Base-by-base conservation (phyloP, 1,140 invertebrate genomes). In the Arion vulgaris region DNA sequence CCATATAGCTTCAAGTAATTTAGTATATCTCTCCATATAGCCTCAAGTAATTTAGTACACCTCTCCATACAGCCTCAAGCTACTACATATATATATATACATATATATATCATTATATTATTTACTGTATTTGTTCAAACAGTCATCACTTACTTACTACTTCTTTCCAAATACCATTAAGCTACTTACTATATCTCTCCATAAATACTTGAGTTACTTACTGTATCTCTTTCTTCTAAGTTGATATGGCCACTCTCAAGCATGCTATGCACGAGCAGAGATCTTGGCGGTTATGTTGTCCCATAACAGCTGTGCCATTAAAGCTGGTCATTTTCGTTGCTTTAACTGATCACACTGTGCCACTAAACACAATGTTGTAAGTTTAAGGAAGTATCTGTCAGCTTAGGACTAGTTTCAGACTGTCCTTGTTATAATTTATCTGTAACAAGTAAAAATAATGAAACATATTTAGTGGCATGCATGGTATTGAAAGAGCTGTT, bases 161-260 rank as follows among this genome's bases (percentile, higher is more conserved):
- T n/a, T n/a, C n/a, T n/a, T n/a, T n/a, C n/a, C n/a, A n/a, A n/a
- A n/a, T n/a, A n/a, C n/a, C n/a, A n/a, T n/a, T n/a, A n/a, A n/a
- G n/a, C n/a, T n/a, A n/a, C n/a, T n/a, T n/a, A n/a, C n/a, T n/a
- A n/a, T n/a, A n/a, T n/a, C n/a, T n/a, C n/a, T n/a, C n/a, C n/a
- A n/a, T n/a, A n/a, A n/a, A n/a, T n/a, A n/a, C n/a, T n/a, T n/a
- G n/a, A 36, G 23, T 26, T 26, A 51, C 90, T 93, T 93, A 97
- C 96, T 93, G 98, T 96, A 94, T 98, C 97, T 88, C 95, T 94
- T 92, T 98, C 97, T 91, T 98, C 97, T 84, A 98, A 66, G 75
- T 91, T 91, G 38, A 91, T 89, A 57, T 87, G 89, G n/a, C 87
- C 86, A 86, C 86, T 89, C 57, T 91, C 85, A 26, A 91, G 80